Evolutionary conservation across 2,888 invertebrate genomes (phyloP).

Genomic region (Lithophane semibrunnea): DNA sequence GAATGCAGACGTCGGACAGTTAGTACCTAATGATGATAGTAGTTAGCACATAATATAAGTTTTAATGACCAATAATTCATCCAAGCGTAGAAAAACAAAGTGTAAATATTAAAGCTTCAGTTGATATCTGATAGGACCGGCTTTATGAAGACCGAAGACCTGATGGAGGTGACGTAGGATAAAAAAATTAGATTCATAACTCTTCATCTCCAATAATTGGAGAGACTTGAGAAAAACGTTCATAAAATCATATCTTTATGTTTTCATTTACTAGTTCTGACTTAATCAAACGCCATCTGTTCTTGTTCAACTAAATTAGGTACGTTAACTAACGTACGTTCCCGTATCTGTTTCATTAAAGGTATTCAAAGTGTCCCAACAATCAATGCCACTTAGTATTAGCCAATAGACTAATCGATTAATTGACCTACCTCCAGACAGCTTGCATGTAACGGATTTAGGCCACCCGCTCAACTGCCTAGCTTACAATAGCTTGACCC

Average conservation of each 20-base stretch:
- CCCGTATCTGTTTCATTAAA: slow-evolving; percentile 13
- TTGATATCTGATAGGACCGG: slow-evolving; percentile 53
- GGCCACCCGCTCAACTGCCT: slow-evolving; percentile 41
- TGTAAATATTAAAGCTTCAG: slow-evolving; percentile 51
- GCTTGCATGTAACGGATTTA: slow-evolving; percentile 45
- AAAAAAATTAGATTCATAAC: slow-evolving; percentile 41
- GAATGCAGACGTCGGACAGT: slow-evolving; percentile 51
- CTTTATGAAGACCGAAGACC: slow-evolving; percentile 25
- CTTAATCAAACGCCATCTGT: slow-evolving; percentile 22
- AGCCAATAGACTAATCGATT: slow-evolving; percentile 42
- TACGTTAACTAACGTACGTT: not conserved
- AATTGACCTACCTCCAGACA: slow-evolving; percentile 49
- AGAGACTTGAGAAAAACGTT: slow-evolving; percentile 42
- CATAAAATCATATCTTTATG: slow-evolving; percentile 28
- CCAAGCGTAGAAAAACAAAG: slow-evolving; percentile 46
- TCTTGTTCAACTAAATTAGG: not conserved
- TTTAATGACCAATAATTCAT: slow-evolving; percentile 61
- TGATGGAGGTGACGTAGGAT: slow-evolving; percentile 31
- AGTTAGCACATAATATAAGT: slow-evolving; percentile 61
- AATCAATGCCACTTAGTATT: slow-evolving; percentile 19
- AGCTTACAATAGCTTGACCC: slow-evolving; percentile 52
- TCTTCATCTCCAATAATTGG: slow-evolving; percentile 55
- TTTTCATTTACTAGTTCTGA: slow-evolving; percentile 41
- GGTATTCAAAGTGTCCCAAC: slow-evolving; percentile 37
- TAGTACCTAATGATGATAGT: slow-evolving; percentile 58